phyloP scores from a whole-genome alignment of 2,113 vertebrate genomes.

The Dicaeum eximium region DNA sequence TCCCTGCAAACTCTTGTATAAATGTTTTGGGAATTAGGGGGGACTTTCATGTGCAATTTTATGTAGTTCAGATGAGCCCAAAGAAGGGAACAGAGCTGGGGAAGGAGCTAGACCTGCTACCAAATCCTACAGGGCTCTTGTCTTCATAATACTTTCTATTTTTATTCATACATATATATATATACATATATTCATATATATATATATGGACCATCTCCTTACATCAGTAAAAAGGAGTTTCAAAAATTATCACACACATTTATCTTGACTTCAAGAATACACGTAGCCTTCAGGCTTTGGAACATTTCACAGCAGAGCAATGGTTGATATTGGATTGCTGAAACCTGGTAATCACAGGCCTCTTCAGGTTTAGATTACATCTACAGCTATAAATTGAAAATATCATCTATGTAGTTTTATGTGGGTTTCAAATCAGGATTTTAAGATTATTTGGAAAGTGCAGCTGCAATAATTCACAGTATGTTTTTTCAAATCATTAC shows the following conservation, averaged over 20 bases:
- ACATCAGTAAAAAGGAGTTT: not conserved
- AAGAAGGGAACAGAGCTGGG: not conserved
- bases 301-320: not conserved
- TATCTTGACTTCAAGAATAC: not conserved
- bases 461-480: not conserved
- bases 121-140: not conserved
- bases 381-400: not conserved
- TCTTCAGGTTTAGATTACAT: not conserved
- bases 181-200: accelerated
- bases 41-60: not conserved
- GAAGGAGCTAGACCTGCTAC: not conserved
- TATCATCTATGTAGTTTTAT: not conserved
- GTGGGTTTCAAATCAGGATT: not conserved
- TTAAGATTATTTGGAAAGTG: not conserved
- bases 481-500: not conserved
- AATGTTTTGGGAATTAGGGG: not conserved
- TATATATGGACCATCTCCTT: not conserved
- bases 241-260: not conserved
- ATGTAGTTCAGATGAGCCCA: not conserved
- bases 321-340: not conserved
- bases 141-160: not conserved
- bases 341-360: not conserved
- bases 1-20: not conserved
- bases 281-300: not conserved
- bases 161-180: not conserved